A percentile compares a stretch with the other conserved stretches of the same genome.
Conservation (phyloP, 2,797 vertebrate genomes). For the Notoglanidium macrostoma region DNA sequence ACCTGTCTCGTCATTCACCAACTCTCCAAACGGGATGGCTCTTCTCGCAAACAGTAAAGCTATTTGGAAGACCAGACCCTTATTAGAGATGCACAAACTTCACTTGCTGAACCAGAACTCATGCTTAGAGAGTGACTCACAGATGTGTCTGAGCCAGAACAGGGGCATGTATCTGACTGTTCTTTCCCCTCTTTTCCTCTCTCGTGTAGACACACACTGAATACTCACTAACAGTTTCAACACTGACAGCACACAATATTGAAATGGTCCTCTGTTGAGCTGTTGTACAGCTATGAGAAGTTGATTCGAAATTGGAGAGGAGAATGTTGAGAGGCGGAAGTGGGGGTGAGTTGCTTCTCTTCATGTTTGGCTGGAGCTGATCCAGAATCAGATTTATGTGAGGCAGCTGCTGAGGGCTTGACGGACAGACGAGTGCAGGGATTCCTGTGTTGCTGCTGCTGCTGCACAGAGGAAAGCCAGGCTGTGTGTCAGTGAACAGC, state of each 20-base stretch:
- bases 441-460: constrained; percentile 65
- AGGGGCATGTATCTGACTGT: constrained; percentile 42
- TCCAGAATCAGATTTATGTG: constrained; percentile 76
- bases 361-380: constrained; percentile 62
- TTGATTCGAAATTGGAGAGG: constrained; percentile 34
- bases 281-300: constrained; percentile 38
- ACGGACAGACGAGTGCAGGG: constrained; percentile 66
- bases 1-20: constrained; percentile 16
- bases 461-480: constrained; percentile 58
- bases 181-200: constrained; percentile 25
- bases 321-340: constrained; percentile 54
- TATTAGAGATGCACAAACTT: constrained; percentile 47
- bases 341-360: constrained; percentile 63
- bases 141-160: constrained; percentile 36
- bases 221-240: constrained; percentile 22
- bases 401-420: constrained; percentile 81
- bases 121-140: constrained; percentile 49
- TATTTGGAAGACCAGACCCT: constrained; percentile 22
- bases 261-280: constrained; percentile 9
- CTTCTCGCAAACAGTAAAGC: constrained; percentile 21
- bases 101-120: constrained; percentile 27
- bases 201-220: constrained; percentile 18
- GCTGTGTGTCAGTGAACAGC: constrained; percentile 57
- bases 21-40: constrained; percentile 9
- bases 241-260: constrained; percentile 20